Base-by-base conservation (phyloP, 2,113 vertebrate species). In the Boulengeromyrus knoepffleri region DNA sequence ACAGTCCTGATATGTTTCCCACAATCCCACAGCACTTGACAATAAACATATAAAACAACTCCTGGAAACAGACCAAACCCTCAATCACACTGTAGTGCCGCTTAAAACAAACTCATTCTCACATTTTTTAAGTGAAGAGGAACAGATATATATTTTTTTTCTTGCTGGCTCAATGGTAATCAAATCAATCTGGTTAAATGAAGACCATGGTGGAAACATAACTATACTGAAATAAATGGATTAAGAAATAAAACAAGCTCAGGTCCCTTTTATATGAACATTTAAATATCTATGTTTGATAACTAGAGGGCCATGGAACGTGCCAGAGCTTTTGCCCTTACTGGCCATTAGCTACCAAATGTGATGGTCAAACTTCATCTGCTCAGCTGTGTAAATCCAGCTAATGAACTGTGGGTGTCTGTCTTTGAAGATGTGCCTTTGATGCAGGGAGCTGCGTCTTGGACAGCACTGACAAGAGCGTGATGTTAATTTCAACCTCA, bases 31-130 rank as follows among this genome's bases (percentile, higher is more conserved):
- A 92, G 92, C 92, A 91, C 93, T 91, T 90, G 5, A 90, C 90
- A 89, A 89, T 83, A 88, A 88, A 77, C 92, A 94, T 92, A 93
- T 94, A 93, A 92, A 92, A 94, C 94, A 91, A 91, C 84, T 87
- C 3, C 58, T 95, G 94, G 95, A 95, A 91, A 90, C 91, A 85
- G 91, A 95, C 94, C 94, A 95, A 92, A 90, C 92, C 91, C 92
- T 90, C 92, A 88, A 93, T 94, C 94, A 84, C 91, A 89, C 91
- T 90, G 87, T 91, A 91, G 89, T 91, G 80, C 85, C 66, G 90
- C 91, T 91, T 93, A 88, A 93, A 92, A 93, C 91, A 91, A 91
- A 92, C 91, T 88, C 88, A 91, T 87, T 85, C 89, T 88, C 87
- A 80, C 13, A 87, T 88, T 88, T 58, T 88, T 42, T 36, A 62